These are phyloP conservation scores for Rhabdornis inornatus DNA, from an alignment of 2,113 vertebrate species.

Conservation along the genomic window DNA sequence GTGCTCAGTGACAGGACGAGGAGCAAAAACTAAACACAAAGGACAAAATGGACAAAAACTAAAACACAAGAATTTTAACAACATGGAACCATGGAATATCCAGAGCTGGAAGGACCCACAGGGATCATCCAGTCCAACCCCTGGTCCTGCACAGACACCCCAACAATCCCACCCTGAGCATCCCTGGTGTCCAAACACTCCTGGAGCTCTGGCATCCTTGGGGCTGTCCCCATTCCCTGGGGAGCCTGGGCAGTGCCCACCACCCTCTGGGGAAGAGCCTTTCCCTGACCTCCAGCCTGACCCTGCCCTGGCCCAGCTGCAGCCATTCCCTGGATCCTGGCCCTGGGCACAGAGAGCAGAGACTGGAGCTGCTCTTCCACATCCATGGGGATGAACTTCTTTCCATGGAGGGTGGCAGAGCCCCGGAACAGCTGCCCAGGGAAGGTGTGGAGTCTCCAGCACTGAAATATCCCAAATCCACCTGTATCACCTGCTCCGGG, in stretches of 20 bases:
- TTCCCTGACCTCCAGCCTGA: rapidly evolving
- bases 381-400: background rate
- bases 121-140: background rate
- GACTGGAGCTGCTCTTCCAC: background rate
- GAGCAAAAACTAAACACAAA: too few relatives aligned
- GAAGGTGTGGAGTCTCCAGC: background rate
- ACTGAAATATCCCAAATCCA: background rate
- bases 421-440: background rate
- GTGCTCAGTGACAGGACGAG: background rate
- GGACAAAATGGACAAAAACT: background rate
- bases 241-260: background rate
- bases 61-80: background rate
- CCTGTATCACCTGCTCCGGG: background rate
- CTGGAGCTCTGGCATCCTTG: background rate
- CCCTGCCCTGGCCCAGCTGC: rapidly evolving
- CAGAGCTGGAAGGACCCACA: background rate
- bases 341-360: background rate
- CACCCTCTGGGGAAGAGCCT: background rate
- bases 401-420: background rate
- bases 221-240: background rate
- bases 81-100: background rate
- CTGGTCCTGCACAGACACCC: background rate
- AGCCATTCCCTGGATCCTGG: background rate
- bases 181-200: rapidly evolving
- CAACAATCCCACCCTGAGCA: background rate